Conservation (phyloP, 2,888 invertebrate genomes). For the Drosophila fungiperda region DNA sequence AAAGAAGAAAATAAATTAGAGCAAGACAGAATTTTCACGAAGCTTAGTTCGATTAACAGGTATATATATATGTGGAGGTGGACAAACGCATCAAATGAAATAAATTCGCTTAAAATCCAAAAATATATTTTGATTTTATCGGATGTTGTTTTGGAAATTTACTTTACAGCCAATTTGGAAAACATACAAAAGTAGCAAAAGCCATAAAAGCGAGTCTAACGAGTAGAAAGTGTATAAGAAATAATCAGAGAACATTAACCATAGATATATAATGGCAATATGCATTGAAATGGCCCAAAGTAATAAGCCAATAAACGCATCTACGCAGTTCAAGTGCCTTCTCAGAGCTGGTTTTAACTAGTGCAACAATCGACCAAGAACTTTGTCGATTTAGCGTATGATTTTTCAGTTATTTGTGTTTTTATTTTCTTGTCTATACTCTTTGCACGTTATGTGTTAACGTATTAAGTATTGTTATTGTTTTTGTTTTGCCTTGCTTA, state of each 20-base stretch:
- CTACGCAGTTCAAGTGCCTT: conserved; percentile 26
- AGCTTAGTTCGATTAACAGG: conserved; percentile 35
- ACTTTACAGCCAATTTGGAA: conserved; percentile 32
- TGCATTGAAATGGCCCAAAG: conserved; percentile 37
- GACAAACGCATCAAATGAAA: conserved; percentile 33
- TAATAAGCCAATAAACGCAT: conserved; percentile 50
- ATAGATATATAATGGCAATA: conserved; percentile 40
- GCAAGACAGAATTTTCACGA: conserved; percentile 60
- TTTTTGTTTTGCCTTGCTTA: conserved; percentile 37
- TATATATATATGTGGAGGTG: neutral
- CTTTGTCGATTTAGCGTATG: conserved; percentile 32
- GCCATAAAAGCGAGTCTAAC: conserved; percentile 47
- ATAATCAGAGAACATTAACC: conserved; percentile 26
- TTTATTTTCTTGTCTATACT: conserved; percentile 29
- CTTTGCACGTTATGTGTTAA: conserved; percentile 62
- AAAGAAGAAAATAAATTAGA: conserved; percentile 48
- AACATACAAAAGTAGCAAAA: conserved; percentile 40
- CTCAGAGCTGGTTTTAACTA: conserved; percentile 38
- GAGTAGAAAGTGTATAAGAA: conserved; percentile 2
- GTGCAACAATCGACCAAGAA: conserved; percentile 37
- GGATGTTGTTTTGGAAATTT: conserved; percentile 36
- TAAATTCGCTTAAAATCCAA: conserved; percentile 39
- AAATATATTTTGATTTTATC: conserved; percentile 63
- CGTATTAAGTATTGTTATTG: conserved; percentile 58
- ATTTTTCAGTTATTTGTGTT: conserved; percentile 6